Percentiles rank a stretch among this genome's conserved stretches.
phyloP scores from a whole-genome alignment of 2,888 invertebrate species.

The Spisula solida region DNA sequence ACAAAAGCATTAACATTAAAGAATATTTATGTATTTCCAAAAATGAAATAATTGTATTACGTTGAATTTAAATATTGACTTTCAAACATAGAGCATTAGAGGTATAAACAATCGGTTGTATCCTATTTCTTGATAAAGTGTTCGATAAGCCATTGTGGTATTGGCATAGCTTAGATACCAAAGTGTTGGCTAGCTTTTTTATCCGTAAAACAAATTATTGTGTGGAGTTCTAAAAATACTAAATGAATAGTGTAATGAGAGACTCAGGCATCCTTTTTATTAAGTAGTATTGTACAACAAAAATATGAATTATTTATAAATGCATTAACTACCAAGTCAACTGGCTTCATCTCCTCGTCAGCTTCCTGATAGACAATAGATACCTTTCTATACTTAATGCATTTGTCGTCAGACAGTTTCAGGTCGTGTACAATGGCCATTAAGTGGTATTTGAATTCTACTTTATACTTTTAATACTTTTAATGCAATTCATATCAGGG shows the following conservation, averaged over 20 bases:
- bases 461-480: no score
- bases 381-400: background rate
- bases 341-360: background rate
- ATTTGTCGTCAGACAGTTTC: background rate
- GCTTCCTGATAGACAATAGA: background rate
- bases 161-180: background rate
- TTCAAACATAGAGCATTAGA: background rate
- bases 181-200: background rate
- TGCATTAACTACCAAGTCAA: background rate
- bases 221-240: background rate
- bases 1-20: background rate
- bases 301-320: conserved; percentile 23
- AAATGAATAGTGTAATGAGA: background rate
- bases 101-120: background rate
- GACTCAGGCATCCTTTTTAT: background rate
- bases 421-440: background rate
- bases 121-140: background rate
- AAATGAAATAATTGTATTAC: conserved; percentile 12
- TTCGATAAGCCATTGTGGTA: background rate
- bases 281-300: background rate
- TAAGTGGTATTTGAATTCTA: no score
- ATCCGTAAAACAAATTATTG: background rate
- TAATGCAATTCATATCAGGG: no score
- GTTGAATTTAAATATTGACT: conserved; percentile 8
- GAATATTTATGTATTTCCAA: conserved; percentile 7